Percentiles rank a stretch among this genome's conserved stretches.
phyloP scores from a whole-genome alignment of 2,113 vertebrate species.

The Spea bombifrons region DNA sequence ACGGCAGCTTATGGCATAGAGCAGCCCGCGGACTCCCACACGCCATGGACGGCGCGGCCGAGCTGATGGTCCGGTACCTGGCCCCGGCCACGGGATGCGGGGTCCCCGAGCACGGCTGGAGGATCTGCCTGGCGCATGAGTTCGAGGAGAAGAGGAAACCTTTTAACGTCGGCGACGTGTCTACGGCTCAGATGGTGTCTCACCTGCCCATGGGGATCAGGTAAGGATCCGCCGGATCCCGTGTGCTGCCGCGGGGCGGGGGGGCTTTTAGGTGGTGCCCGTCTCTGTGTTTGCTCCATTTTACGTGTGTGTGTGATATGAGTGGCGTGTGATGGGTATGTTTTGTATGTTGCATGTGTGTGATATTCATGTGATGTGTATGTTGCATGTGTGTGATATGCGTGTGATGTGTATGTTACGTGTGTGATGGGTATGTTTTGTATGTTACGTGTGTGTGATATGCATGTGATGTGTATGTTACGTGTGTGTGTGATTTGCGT shows the following conservation, averaged over 20 bases:
- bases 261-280: background rate
- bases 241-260: too few species aligned
- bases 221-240: conserved; percentile 59
- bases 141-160: conserved; percentile 89
- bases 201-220: conserved; percentile 81
- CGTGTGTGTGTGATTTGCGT: too few species aligned
- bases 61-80: conserved; percentile 78
- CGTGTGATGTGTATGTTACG: too few species aligned
- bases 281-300: background rate
- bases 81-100: conserved; percentile 69
- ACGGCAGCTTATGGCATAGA: background rate
- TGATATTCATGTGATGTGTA: too few species aligned
- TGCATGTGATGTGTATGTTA: too few species aligned
- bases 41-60: conserved; percentile 56
- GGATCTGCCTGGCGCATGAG: conserved; percentile 86
- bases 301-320: too few species aligned
- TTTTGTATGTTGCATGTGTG: too few species aligned
- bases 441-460: too few species aligned
- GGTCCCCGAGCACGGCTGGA: conserved; percentile 80
- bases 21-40: background rate
- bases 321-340: too few species aligned
- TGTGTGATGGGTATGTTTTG: too few species aligned
- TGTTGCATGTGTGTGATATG: too few species aligned
- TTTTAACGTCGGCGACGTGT: conserved; percentile 77
- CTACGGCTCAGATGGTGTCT: conserved; percentile 70